Evolutionary conservation across 2,888 invertebrate genomes (phyloP), one percentile per base, ranked within the genome.

Genomic region (Gibbula magus): DNA sequence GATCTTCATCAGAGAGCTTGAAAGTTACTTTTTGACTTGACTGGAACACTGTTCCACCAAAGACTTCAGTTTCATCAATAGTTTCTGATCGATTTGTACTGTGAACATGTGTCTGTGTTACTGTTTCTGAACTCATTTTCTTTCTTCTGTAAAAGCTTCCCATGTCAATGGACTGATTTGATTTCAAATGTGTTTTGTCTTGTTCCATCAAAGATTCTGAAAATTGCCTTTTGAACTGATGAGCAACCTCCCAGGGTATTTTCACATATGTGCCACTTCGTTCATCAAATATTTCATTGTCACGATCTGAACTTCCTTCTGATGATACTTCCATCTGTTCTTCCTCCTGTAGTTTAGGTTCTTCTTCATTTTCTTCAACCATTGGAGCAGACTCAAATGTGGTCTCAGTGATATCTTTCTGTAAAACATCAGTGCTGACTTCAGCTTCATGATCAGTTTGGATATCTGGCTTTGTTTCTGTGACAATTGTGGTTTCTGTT

Each of bases 211-310:
- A 89, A 0, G 89, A 87, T 75, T 90, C 89, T 51, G 91, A 90
- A 80, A 90, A 89, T 83, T 91, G 91, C 25, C 91, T 81, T 73
- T 84, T 86, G 82, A 88, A 91, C 81, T 90, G 90, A 77, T 88
- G 87, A 52, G 87, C 88, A 51, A 88, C 87, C 84, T 91, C 91
- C 91, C 91, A 91, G 13, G 91, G 91, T 22, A 88, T 75, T 81
- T 78, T 82, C 35, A 87, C 81, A 75, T 81, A 83, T 66, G 79
- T 79, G 0, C 89, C 92, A 73, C 88, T 88, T n/a, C 84, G 81
- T 81, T 89, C 89, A 85, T 91, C 92, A 83, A 90, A 91, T 7
- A 91, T 88, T 81, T 88, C 87, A 16, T 82, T 81, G 79, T 89
- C 89, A 83, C 86, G 86, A 56, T 86, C 85, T 81, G 87, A 85